Evolutionary conservation across 1,140 invertebrate genomes (phyloP).

Genomic region (Megathymus violae): DNA sequence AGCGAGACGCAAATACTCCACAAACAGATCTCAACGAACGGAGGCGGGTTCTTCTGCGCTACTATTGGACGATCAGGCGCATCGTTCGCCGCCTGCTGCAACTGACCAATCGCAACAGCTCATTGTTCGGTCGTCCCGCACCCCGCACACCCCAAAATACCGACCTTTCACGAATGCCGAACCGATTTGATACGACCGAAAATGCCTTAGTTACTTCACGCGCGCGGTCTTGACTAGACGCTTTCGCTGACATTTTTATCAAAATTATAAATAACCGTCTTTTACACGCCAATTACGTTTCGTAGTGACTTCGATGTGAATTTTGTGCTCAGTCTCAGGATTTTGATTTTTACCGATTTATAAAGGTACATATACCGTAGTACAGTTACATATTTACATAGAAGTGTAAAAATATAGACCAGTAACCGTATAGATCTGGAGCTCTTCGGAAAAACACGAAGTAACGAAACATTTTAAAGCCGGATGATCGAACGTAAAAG

Average conservation of each 20-base stretch:
- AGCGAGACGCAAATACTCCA: conserved; percentile 55
- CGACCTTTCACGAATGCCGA: conserved; percentile 79
- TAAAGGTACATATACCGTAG: conserved; percentile 38
- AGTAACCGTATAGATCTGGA: background rate
- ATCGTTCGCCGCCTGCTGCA: conserved; percentile 77
- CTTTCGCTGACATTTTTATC: conserved; percentile 56
- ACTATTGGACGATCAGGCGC: conserved; percentile 56
- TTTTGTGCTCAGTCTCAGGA: conserved; percentile 31
- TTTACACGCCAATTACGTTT: conserved; percentile 17
- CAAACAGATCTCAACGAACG: conserved; percentile 65
- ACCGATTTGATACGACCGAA: conserved; percentile 81
- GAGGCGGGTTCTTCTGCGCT: conserved; percentile 67
- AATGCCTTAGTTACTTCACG: conserved; percentile 82
- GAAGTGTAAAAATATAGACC: conserved; percentile 19
- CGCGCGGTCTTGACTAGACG: conserved; percentile 66
- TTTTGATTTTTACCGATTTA: conserved; percentile 28
- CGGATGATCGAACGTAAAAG: conserved; percentile 82
- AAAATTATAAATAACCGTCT: conserved; percentile 47
- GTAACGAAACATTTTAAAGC: conserved; percentile 45
- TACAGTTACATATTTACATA: conserved; percentile 18
- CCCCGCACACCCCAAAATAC: conserved; percentile 66
- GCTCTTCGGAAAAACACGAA: conserved; percentile 34
- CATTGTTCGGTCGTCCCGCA: conserved; percentile 52
- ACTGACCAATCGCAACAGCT: conserved; percentile 58
- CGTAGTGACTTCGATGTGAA: conserved; percentile 27